phyloP scores from a whole-genome alignment of 2,888 invertebrate genomes.

The Herminia tarsipennalis region DNA sequence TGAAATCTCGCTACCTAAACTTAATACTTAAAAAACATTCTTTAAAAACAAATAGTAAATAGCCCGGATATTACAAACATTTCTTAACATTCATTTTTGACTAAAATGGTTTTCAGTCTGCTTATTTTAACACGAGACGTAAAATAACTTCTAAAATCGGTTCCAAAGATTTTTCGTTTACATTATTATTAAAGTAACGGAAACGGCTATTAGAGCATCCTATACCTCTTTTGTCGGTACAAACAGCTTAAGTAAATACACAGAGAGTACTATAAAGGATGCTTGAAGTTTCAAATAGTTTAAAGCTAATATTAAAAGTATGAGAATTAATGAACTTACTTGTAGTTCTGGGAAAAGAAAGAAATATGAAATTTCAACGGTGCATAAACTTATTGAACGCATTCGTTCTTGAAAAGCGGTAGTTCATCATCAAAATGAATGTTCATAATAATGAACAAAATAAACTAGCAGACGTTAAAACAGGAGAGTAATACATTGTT shows the following conservation, averaged over 20 bases:
- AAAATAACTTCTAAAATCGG: conserved; percentile 19
- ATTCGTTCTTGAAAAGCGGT: no score
- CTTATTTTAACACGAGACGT: conserved; percentile 29
- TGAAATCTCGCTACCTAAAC: no score
- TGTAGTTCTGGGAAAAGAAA: no score
- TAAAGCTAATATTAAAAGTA: not conserved
- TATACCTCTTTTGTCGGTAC: conserved; percentile 38
- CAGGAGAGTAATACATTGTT: no score
- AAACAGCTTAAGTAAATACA: conserved; percentile 25
- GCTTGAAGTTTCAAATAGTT: conserved; percentile 11
- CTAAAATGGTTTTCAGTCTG: conserved; percentile 31
- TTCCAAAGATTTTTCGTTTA: conserved; percentile 31
- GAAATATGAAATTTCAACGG: no score
- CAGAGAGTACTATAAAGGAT: conserved; percentile 8
- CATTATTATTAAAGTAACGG: conserved; percentile 41
- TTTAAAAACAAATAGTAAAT: no score
- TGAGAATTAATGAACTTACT: not conserved
- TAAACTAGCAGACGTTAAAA: no score
- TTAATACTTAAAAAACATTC: no score
- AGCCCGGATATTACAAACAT: conserved; percentile 28
- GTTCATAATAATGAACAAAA: no score
- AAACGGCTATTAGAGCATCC: conserved; percentile 36
- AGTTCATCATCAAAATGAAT: no score
- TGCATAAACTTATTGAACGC: no score
- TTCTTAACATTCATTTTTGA: conserved; percentile 25